Evolutionary conservation across 1,140 invertebrate genomes (phyloP).

Genomic region (Brachystomella parvula): DNA sequence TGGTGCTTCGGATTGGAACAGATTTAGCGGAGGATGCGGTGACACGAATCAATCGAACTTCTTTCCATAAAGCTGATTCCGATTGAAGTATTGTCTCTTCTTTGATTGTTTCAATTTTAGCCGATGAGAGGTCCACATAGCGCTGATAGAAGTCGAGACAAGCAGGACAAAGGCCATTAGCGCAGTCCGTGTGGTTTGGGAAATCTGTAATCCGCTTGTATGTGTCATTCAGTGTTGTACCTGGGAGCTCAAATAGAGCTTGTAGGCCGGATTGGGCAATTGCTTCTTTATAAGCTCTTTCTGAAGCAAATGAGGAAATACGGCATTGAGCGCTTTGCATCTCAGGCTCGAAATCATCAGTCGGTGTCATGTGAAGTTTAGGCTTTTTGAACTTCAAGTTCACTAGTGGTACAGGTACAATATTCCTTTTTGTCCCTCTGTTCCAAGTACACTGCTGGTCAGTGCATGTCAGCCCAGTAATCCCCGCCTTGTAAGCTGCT

Average conservation of each 20-base stretch:
- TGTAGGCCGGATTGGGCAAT: background rate
- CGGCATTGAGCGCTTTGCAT: background rate
- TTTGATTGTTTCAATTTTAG: background rate
- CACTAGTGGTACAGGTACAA: background rate
- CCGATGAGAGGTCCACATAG: background rate
- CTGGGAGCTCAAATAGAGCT: background rate
- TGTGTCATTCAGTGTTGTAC: background rate
- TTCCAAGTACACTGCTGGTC: background rate
- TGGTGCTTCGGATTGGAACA: background rate
- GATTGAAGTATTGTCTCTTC: background rate
- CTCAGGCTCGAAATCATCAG: background rate
- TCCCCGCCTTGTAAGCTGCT: background rate
- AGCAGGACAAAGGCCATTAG: background rate
- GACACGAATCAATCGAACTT: background rate
- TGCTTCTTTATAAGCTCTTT: background rate
- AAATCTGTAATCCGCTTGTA: background rate
- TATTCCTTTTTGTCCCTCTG: background rate
- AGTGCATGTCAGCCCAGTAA: background rate
- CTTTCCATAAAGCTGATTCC: background rate
- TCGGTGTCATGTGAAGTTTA: background rate
- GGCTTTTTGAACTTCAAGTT: background rate
- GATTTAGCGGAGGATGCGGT: background rate
- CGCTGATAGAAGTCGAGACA: background rate
- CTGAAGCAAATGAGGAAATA: background rate
- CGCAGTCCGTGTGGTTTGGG: background rate